phyloP scores from a whole-genome alignment of 2,113 vertebrate species.

The Zeus faber region DNA sequence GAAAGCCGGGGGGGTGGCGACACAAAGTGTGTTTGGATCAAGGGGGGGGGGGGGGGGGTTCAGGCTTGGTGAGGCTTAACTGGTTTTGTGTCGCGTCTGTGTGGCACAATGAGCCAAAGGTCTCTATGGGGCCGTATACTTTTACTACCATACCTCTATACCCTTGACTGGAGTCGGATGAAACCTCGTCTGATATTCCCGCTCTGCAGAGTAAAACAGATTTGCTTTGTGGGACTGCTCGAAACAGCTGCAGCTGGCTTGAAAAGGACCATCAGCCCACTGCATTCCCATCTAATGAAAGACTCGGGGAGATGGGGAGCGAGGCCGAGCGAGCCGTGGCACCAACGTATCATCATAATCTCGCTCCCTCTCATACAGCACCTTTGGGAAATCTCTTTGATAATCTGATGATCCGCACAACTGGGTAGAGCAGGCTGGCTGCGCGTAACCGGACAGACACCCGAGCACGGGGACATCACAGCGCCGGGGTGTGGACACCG shows the following conservation, averaged over 20 bases:
- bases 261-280: conserved; percentile 39
- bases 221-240: conserved; percentile 19
- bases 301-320: conserved; percentile 39
- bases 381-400: conserved; percentile 14
- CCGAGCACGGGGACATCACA: neutral
- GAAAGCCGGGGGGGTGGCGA: conserved; percentile 41
- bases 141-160: too few species aligned
- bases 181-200: too few species aligned
- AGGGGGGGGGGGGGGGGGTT: too few species aligned
- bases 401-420: too few species aligned
- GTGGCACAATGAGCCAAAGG: too few species aligned
- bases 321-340: conserved; percentile 8
- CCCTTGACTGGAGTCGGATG: too few species aligned
- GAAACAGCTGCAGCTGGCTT: conserved; percentile 31
- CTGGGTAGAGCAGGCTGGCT: neutral
- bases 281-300: conserved; percentile 58
- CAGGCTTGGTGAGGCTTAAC: neutral
- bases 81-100: too few species aligned
- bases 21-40: neutral
- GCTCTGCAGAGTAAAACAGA: neutral
- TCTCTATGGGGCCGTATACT: too few species aligned
- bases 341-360: conserved; percentile 42
- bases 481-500: conserved; percentile 12
- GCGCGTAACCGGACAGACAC: too few species aligned
- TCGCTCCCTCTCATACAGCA: conserved; percentile 26